Conservation (phyloP, 2,113 vertebrate species). For the Jaculus jaculus region DNA sequence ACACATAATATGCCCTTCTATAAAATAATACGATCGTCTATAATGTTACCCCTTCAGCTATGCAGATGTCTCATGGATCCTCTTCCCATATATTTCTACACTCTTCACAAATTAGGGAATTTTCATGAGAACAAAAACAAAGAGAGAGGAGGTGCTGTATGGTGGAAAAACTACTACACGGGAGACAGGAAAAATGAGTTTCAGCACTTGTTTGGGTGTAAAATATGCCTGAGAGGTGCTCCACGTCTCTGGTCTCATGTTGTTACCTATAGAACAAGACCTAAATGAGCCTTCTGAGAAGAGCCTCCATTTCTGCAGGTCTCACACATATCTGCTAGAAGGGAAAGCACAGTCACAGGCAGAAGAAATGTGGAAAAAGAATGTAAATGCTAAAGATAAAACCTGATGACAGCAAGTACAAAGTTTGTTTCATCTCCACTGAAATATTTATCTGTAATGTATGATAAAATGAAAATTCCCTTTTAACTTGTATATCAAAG, state of each 20-base stretch:
- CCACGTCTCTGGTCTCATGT: background rate
- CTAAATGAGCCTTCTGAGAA: background rate
- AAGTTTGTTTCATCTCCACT: conserved; percentile 61
- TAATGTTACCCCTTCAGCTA: background rate
- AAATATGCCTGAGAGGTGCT: background rate
- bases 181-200: background rate
- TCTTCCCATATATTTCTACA: background rate
- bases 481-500: conserved; percentile 71
- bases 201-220: background rate
- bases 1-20: background rate
- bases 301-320: background rate
- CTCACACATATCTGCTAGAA: background rate
- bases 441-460: conserved; percentile 66
- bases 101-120: background rate
- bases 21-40: no score
- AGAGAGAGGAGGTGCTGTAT: rapidly evolving
- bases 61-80: background rate
- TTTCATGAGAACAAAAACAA: background rate
- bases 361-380: conserved; percentile 19
- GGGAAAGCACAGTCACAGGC: background rate
- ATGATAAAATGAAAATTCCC: conserved; percentile 54
- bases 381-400: conserved; percentile 31
- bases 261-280: background rate
- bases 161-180: background rate
- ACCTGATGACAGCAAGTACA: conserved; percentile 40